Evolutionary conservation across 2,797 vertebrate species (phyloP), one percentile per base, ranked within the genome.

Genomic region (Platalea minor): DNA sequence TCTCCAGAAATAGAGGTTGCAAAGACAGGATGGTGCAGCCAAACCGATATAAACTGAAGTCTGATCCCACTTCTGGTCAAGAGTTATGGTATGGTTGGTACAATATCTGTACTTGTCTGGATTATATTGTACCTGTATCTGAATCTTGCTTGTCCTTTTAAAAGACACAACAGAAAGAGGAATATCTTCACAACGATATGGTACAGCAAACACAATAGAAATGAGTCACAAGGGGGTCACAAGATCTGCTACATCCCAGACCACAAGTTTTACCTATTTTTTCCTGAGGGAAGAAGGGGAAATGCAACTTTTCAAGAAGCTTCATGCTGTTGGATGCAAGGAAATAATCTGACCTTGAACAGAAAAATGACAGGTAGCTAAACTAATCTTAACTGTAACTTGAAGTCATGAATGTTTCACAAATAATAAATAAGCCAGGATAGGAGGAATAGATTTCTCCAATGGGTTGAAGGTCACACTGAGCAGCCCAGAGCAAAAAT

Each of bases 401-500:
- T 29, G 45, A 92, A 96, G 85, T 89, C 91, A 83, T 92, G 91
- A 96, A 96, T 93, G 89, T 75, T 95, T 96, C 96, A 92, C 92
- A 92, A 94, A 91, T 75, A 96, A 91, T 88, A 95, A 96, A 94
- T 73, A 95, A 93, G 72, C 64, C 75, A 84, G 69, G 92, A 81
- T 7, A 78, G 91, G 78, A 92, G 65, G 88, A 96, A 96, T 81
- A 70, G 96, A 97, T 97, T 96, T 95, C 96, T 96, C 61, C 91
- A 83, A 4, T 8, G 85, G 94, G 91, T 61, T 92, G 96, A 92
- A 96, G 96, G 96, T 96, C 96, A 88, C 3, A 6, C 75, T 5
- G 50, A 88, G 89, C 89, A 95, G 94, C 95, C 89, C 92, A 89
- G 87, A 93, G 96, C 94, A 96, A 73, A 95, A 97, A 95, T 94